These are phyloP conservation scores for Drosophila pandora DNA, from an alignment of 1,140 invertebrate species.

Conservation along the genomic window DNA sequence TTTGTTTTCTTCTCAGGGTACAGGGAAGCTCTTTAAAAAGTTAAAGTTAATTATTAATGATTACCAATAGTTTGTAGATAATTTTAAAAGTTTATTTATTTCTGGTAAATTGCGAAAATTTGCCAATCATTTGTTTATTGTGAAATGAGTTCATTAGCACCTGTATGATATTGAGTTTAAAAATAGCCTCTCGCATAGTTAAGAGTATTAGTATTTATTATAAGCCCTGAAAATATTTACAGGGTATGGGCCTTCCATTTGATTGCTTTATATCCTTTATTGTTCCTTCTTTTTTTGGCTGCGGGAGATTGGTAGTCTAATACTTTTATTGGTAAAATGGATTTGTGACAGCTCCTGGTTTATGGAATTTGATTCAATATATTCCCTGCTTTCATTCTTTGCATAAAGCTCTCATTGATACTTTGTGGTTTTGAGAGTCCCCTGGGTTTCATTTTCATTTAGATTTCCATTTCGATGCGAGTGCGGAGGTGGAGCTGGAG, in stretches of 20 bases:
- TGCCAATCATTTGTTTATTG: neutral
- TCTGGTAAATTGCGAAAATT: neutral
- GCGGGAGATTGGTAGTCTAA: slow-evolving; percentile 43
- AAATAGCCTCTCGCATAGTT: neutral
- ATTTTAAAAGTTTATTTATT: neutral
- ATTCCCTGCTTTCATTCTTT: slow-evolving; percentile 17
- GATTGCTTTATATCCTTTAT: neutral
- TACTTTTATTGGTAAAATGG: slow-evolving; percentile 71
- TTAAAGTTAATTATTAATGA: neutral
- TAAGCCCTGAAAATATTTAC: neutral
- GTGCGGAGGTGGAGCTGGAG: slow-evolving; percentile 2
- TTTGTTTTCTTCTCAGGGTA: neutral
- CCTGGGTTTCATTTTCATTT: slow-evolving; percentile 6
- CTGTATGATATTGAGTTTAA: neutral
- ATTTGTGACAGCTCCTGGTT: slow-evolving; percentile 70
- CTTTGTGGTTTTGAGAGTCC: neutral
- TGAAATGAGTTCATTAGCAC: slow-evolving; percentile 10
- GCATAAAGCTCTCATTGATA: slow-evolving; percentile 26
- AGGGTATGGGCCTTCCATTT: slow-evolving; percentile 8
- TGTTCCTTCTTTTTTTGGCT: slow-evolving; percentile 1
- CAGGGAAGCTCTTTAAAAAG: neutral
- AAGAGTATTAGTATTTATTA: neutral
- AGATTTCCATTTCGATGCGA: slow-evolving; percentile 22
- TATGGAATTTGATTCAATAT: slow-evolving; percentile 64
- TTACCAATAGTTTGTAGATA: neutral